Conservation (phyloP, 2,797 vertebrate species). For the Adrianichthys oophorus region DNA sequence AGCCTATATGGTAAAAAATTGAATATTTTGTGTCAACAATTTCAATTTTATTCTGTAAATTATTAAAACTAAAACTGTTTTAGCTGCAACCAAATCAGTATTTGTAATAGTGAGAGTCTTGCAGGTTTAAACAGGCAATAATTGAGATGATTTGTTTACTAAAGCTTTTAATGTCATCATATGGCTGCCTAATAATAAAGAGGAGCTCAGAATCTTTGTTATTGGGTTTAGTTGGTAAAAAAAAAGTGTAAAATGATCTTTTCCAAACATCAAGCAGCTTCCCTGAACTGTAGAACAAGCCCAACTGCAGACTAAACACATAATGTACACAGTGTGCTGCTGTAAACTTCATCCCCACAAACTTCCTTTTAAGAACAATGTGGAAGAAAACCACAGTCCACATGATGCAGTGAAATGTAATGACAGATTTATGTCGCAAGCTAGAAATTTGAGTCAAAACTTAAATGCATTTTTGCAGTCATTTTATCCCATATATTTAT, state of each 20-base stretch:
- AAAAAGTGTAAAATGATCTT: constrained; percentile 7
- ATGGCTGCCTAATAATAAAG: too few species aligned
- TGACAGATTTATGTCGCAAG: constrained; percentile 3
- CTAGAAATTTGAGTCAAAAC: constrained; percentile 1
- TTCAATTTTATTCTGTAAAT: too few species aligned
- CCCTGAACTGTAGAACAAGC: constrained; percentile 30
- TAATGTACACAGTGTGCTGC: constrained; percentile 16
- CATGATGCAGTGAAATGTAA: constrained; percentile 17
- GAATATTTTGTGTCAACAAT: too few species aligned
- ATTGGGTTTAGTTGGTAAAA: background rate
- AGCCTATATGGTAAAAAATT: too few species aligned
- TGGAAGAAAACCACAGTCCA: constrained; percentile 25
- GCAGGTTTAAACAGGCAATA: too few species aligned
- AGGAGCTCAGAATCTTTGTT: too few species aligned
- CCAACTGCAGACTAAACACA: constrained; percentile 34
- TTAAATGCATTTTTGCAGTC: background rate
- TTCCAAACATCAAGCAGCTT: constrained; percentile 3
- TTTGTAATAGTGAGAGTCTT: too few species aligned
- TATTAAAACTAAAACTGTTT: too few species aligned
- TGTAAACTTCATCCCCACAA: constrained; percentile 15
- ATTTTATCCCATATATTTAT: background rate
- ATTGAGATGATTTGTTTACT: too few species aligned
- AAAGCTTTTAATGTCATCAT: too few species aligned
- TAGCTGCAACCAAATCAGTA: too few species aligned
- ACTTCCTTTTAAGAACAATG: constrained; percentile 16